Base-by-base conservation (phyloP, 2,797 vertebrate species). In the Chelon auratus region DNA sequence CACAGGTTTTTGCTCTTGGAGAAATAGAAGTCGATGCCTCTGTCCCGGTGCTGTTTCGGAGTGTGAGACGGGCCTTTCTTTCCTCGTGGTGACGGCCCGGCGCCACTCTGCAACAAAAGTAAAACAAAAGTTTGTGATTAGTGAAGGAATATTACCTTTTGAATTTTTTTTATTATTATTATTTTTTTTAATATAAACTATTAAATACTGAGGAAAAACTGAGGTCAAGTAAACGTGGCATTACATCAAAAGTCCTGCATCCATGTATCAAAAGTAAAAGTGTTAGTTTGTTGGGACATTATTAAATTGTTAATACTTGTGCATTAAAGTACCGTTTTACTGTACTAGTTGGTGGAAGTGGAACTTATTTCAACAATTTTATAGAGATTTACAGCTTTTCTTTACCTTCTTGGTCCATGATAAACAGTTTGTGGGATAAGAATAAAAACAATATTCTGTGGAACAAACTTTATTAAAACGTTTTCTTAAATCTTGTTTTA, bases 1-100 rank as follows among this genome's bases (percentile, higher is more conserved):
- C 68, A 89, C 4, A 82, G 26, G 42, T 93, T 88, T 77, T 95
- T 96, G 76, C 94, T 94, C 62, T 11, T 88, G 63, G 95, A 95
- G 68, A 96, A 96, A 83, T 96, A 96, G 83, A 96, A 96, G 72
- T 96, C 95, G 2, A 94, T 91, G 53, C 95, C 95, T 85, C 94
- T 85, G 88, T 94, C 91, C 45, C 74, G 82, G 72, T 93, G 94
- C 65, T 94, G 95, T 1, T 26, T 85, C 7, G 93, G 88, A 0
- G 65, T 68, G 57, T 87, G 78, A 1, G 94, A 92, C 0, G 93
- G 88, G 12, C 92, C 93, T 47, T 85, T 94, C 74, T 52, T 93
- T 61, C 90, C 92, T 89, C 85, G 89, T 2, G 75, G 42, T 33
- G 90, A 85, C 17, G 90, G 58, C 1, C 84, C 85, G 37, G 81